Conservation (phyloP, 2,113 vertebrate species). For the Turdus rufiventris region DNA sequence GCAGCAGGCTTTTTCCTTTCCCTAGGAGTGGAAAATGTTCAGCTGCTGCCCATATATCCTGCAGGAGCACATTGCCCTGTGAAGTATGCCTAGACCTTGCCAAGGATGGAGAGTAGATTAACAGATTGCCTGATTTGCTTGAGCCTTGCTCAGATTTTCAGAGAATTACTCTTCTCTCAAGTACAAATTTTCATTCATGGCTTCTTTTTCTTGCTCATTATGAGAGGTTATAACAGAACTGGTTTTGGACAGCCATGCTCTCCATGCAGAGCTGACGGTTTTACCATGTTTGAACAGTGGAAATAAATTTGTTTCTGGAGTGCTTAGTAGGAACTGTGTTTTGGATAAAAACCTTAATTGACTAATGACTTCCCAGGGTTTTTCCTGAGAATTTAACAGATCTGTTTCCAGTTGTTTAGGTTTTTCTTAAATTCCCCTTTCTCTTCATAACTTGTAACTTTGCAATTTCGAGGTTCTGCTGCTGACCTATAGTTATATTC, state of each 20-base stretch:
- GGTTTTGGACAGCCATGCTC: not conserved
- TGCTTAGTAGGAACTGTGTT: not conserved
- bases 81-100: not conserved
- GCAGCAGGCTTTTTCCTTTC: not conserved
- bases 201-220: not conserved
- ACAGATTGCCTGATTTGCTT: not conserved
- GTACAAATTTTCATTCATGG: not conserved
- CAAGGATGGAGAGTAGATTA: not conserved
- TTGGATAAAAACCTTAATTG: not conserved
- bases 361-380: not conserved
- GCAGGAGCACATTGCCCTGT: not conserved
- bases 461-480: not conserved
- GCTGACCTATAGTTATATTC: not conserved
- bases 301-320: not conserved
- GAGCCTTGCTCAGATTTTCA: not conserved
- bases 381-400: not conserved
- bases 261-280: not conserved
- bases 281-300: not conserved
- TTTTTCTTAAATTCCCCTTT: not conserved
- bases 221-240: not conserved
- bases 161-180: not conserved
- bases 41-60: not conserved
- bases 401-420: not conserved
- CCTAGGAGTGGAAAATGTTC: constrained; percentile 32
- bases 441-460: not conserved